Evolutionary conservation across 1,140 invertebrate species (phyloP), one percentile per base, ranked within the genome.

Genomic region (Musca vetustissima): DNA sequence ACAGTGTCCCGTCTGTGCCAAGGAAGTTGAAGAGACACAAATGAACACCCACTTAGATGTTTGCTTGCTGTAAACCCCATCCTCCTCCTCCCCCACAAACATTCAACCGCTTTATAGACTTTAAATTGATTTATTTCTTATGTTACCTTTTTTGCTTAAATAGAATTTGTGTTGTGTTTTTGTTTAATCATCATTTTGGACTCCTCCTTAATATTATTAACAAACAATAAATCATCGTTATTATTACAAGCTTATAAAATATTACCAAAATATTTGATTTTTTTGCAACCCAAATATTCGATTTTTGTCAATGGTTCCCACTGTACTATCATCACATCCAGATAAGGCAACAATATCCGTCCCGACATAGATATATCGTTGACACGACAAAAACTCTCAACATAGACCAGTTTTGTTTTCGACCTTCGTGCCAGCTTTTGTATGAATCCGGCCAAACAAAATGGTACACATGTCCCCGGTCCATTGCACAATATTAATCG

Each of bases 351-450:
- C 19, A 98, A 84, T 71, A 98, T 91, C 84, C 91, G 92, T 6
- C 94, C 97, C 72, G 91, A 91, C 9, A 99, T 80, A 6, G 97
- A 99, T 13, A 98, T 84, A 21, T 89, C 91, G 76, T 92, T 88
- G 0, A 98, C 95, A 75, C 97, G 86, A 78, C 97, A 99, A 74
- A 97, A 90, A 81, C 96, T 98, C 85, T 99, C 97, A 57, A 98
- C 85, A 84, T 95, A 99, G 32, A 98, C 86, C 67, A 98, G 93
- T 79, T 87, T 90, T 69, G 87, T 89, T 15, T 69, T n/a, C 69
- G 91, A 85, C 25, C 85, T 81, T 9, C 95, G 75, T 69, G 86
- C 89, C 0, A 92, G 77, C 25, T 89, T 79, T 85, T 90, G 88
- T 0, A 90, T n/a, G 78, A 90, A 90, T 17, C 88, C 89, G 59